phyloP scores from a whole-genome alignment of 53 echinoderm and acorn worm species.

The Crossaster papposus region DNA sequence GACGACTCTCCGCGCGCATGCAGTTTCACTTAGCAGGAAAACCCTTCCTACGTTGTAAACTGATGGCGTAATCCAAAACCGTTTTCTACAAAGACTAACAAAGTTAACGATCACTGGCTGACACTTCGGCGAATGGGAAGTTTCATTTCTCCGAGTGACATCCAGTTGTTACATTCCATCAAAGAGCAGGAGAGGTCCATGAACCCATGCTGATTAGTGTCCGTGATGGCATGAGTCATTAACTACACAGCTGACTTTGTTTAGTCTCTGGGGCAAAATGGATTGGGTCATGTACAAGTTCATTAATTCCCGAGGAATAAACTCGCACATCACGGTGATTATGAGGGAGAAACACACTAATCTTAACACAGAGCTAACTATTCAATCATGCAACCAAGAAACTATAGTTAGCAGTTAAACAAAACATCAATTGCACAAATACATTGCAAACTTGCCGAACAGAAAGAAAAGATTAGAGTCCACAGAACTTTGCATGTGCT shows the following conservation, averaged over 20 bases:
- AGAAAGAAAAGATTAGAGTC: too few species aligned
- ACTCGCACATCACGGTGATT: background rate
- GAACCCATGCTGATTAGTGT: slow-evolving; percentile 28
- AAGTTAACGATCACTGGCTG: background rate
- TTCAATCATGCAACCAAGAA: background rate
- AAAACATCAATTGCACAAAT: background rate
- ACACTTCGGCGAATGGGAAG: slow-evolving; percentile 8
- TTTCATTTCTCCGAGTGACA: slow-evolving; percentile 23
- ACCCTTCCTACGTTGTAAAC: background rate
- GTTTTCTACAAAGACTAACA: background rate
- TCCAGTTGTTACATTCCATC: slow-evolving; percentile 39
- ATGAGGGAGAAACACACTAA: background rate
- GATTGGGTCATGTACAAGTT: slow-evolving; percentile 20
- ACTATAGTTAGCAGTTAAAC: background rate
- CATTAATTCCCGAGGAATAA: background rate
- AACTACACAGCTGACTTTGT: slow-evolving; percentile 31
- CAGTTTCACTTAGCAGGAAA: slow-evolving; percentile 22
- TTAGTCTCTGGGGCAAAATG: slow-evolving; percentile 30
- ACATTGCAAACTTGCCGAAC: background rate
- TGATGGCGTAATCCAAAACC: background rate
- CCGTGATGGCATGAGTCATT: slow-evolving; percentile 48
- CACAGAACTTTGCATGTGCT: too few species aligned
- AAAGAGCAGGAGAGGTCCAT: slow-evolving; percentile 29
- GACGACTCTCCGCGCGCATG: background rate
- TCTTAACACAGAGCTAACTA: background rate